Conservation (phyloP, 2,797 vertebrate species). For the Coreius guichenoti region DNA sequence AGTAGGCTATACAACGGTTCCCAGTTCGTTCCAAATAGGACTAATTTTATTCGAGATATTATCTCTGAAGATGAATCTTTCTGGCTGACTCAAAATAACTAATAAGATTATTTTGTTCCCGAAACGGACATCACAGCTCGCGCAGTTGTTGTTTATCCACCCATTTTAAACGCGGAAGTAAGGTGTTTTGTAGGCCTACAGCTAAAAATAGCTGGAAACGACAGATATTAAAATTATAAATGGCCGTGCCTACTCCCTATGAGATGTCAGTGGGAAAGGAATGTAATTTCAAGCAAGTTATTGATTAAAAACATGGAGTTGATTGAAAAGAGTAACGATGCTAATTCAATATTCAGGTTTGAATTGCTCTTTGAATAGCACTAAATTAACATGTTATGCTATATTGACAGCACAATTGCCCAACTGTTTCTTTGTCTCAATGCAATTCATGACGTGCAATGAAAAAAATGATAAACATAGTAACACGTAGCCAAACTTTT, state of each 20-base stretch:
- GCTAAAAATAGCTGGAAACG: no score
- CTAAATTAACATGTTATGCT: constrained; percentile 3
- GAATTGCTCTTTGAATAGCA: not conserved
- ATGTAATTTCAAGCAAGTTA: not conserved
- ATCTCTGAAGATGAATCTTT: no score
- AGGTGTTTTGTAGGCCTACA: no score
- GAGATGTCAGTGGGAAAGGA: not conserved
- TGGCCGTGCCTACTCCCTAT: no score
- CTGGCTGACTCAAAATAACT: not conserved
- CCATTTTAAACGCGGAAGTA: no score
- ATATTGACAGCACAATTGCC: not conserved
- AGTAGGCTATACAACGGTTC: not conserved
- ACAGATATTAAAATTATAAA: no score
- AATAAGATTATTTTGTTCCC: not conserved
- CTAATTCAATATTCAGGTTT: not conserved
- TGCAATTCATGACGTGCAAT: constrained; percentile 13
- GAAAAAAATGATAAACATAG: constrained; percentile 6
- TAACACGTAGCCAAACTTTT: constrained; percentile 68
- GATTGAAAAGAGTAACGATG: not conserved
- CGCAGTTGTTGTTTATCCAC: not conserved
- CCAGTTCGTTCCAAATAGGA: not conserved
- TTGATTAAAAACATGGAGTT: not conserved
- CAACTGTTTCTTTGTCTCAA: not conserved
- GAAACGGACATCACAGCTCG: not conserved
- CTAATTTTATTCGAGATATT: no score